Evolutionary conservation across 2,888 invertebrate genomes (phyloP).

Genomic region (Stenotaenia linearis): DNA sequence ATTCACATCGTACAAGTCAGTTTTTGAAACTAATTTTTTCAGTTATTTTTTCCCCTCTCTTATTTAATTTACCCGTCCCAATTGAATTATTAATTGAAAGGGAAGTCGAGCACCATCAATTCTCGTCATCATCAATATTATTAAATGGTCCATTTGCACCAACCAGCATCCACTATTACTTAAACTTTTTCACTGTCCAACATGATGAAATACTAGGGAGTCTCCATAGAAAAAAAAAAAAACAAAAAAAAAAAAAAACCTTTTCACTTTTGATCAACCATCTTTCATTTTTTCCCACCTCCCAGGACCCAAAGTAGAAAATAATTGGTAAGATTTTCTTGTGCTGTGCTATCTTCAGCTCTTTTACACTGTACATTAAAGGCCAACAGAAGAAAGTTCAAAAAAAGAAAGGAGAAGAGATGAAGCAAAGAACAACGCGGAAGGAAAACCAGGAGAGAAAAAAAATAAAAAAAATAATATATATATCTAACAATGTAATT

Average conservation of each 20-base stretch:
- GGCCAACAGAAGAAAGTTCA: neutral
- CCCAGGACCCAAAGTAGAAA: neutral
- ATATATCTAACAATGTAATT: neutral
- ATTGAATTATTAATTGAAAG: neutral
- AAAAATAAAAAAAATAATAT: neutral
- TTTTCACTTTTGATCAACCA: neutral
- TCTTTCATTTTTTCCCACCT: neutral
- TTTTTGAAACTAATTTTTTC: neutral
- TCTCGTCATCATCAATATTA: constrained; percentile 19
- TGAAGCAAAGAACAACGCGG: neutral
- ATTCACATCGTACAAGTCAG: neutral
- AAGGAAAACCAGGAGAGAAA: neutral
- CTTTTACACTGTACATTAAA: neutral
- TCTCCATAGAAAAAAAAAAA: neutral
- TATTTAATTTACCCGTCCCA: neutral
- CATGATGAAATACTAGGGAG: neutral
- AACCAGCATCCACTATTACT: neutral
- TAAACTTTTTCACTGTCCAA: neutral
- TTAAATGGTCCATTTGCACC: neutral
- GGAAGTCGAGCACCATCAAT: neutral
- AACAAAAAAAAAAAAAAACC: neutral
- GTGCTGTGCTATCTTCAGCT: neutral
- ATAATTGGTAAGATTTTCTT: constrained; percentile 11
- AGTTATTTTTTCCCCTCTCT: neutral
- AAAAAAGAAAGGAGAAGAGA: neutral